Percentiles rank a stretch among this genome's conserved stretches.
Evolutionary conservation across 2,113 vertebrate genomes (phyloP).

Genomic region (Sterna hirundo): DNA sequence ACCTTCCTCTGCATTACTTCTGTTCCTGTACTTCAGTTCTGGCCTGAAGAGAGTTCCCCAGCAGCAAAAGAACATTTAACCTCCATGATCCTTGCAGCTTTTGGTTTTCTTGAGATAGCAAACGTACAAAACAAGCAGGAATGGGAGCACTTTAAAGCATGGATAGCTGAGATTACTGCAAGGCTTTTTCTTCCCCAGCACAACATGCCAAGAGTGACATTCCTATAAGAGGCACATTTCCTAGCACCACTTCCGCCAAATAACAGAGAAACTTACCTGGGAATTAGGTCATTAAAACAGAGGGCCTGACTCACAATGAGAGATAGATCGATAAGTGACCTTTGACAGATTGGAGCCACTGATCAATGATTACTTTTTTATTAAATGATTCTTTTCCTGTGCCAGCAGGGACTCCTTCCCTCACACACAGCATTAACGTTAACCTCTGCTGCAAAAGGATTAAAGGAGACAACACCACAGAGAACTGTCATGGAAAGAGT

Average conservation of each 20-base stretch:
- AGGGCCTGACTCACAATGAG: conserved; percentile 11
- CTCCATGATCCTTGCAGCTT: not conserved
- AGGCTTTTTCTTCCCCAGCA: not conserved
- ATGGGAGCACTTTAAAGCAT: not conserved
- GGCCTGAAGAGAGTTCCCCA: not conserved
- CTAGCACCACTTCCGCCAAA: not conserved
- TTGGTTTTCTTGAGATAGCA: not conserved
- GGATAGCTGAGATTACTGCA: not conserved
- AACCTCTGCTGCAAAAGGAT: conserved; percentile 37
- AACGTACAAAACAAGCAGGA: not conserved
- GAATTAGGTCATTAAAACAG: conserved; percentile 61
- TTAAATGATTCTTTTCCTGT: conserved; percentile 43
- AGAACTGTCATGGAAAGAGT: not conserved
- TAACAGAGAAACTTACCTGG: conserved; percentile 36
- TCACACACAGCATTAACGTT: conserved; percentile 31
- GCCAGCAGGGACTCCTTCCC: conserved; percentile 13
- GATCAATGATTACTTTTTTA: conserved; percentile 62
- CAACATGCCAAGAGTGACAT: not conserved
- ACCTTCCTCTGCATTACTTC: not conserved
- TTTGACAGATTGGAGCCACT: conserved; percentile 13
- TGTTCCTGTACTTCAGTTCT: not conserved
- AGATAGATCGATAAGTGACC: conserved; percentile 45
- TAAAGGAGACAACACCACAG: conserved; percentile 7
- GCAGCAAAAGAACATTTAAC: not conserved
- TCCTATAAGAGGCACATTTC: not conserved